Conservation (phyloP, 2,113 vertebrate genomes). For the Megaptera novaeangliae region DNA sequence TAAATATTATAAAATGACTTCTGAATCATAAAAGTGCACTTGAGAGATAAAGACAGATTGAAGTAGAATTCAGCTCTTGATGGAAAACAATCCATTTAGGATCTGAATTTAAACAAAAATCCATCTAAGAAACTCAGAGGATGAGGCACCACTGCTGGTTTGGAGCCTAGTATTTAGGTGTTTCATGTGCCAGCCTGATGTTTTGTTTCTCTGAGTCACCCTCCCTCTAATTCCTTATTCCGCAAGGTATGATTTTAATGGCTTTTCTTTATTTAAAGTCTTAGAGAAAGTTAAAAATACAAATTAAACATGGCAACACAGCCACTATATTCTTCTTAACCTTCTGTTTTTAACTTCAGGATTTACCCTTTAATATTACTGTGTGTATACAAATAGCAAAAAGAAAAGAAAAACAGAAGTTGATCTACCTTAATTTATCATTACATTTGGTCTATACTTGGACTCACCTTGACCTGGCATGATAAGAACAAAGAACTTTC, state of each 20-base stretch:
- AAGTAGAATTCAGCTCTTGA: neutral
- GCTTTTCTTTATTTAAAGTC: neutral
- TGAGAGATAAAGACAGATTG: neutral
- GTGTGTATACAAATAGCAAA: neutral
- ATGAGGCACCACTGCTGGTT: neutral
- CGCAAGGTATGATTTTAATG: neutral
- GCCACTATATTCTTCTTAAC: neutral
- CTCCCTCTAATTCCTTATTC: neutral
- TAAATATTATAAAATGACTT: neutral
- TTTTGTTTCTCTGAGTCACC: neutral
- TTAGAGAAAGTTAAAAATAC: neutral
- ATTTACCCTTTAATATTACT: neutral
- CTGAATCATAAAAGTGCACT: neutral
- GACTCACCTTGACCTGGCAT: neutral
- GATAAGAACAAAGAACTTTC: neutral
- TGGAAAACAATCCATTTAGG: neutral
- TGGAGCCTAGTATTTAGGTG: neutral
- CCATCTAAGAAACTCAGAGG: neutral
- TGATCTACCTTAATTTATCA: neutral
- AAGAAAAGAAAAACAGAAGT: neutral
- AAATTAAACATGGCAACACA: neutral
- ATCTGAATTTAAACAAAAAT: neutral
- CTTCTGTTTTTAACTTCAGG: neutral
- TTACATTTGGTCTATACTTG: neutral
- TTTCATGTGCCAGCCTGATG: neutral